Conservation (phyloP, 2,888 invertebrate species). For the Watsonalla binaria region DNA sequence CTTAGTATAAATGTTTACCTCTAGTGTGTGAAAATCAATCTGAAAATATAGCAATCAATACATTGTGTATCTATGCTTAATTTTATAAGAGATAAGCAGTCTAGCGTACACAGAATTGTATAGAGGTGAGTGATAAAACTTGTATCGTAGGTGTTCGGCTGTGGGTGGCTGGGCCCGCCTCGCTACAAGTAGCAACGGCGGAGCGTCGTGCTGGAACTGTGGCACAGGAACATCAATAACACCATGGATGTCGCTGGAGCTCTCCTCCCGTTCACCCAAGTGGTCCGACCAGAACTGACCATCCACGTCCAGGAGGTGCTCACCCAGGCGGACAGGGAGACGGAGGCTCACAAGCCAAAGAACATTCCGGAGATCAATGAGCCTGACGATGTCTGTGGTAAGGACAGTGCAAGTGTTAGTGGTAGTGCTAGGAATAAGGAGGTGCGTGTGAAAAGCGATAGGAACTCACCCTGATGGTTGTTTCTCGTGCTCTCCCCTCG, state of each 20-base stretch:
- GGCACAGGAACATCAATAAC: constrained; percentile 77
- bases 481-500: constrained; percentile 60
- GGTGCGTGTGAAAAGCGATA: constrained; percentile 16
- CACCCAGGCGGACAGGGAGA: constrained; percentile 52
- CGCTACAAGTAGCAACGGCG: constrained; percentile 82
- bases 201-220: constrained; percentile 76
- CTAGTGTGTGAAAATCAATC: no score
- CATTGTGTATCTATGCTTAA: not conserved
- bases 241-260: constrained; percentile 76
- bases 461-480: constrained; percentile 62
- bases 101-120: not conserved
- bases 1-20: no score
- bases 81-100: not conserved
- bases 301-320: constrained; percentile 69
- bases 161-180: constrained; percentile 82
- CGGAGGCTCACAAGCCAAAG: constrained; percentile 32
- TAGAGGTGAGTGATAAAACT: not conserved
- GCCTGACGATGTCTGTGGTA: constrained; percentile 38
- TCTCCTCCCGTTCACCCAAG: constrained; percentile 66
- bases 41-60: no score
- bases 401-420: constrained; percentile 20
- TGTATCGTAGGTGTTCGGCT: constrained; percentile 80
- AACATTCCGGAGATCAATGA: constrained; percentile 63
- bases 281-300: constrained; percentile 66
- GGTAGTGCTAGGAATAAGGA: constrained; percentile 27